A percentile compares a stretch with the other conserved stretches of the same genome.
Conservation (phyloP, 2,113 vertebrate species). For the Grus americana region DNA sequence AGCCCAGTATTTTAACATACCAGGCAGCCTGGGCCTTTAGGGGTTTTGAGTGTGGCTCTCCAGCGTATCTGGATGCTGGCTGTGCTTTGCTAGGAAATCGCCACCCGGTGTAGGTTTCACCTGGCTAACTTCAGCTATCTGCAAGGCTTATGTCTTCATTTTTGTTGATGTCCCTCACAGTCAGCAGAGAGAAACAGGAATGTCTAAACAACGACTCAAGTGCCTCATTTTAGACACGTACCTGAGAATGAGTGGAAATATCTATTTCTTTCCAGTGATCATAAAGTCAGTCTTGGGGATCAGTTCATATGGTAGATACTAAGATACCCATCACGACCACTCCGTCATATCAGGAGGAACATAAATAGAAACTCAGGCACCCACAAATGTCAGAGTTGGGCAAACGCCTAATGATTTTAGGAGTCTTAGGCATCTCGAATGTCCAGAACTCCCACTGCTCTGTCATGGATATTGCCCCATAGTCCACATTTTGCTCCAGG, state of each 20-base stretch:
- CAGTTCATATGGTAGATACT: neutral
- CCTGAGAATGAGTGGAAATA: neutral
- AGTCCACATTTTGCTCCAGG: neutral
- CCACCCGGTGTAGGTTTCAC: neutral
- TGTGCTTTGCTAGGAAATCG: neutral
- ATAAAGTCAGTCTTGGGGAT: neutral
- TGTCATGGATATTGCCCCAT: neutral
- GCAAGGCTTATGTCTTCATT: neutral
- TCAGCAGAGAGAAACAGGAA: neutral
- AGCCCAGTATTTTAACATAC: neutral
- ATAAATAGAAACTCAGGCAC: neutral
- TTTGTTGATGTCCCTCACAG: neutral
- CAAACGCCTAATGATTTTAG: neutral
- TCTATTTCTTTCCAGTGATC: neutral
- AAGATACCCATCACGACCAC: neutral
- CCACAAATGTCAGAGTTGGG: neutral
- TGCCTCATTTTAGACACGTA: neutral
- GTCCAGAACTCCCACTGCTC: neutral
- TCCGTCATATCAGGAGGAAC: neutral
- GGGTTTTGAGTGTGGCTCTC: neutral
- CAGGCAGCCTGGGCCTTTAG: neutral
- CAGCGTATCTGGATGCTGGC: neutral
- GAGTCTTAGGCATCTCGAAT: neutral
- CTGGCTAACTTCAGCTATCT: neutral
- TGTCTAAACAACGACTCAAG: neutral